These are phyloP conservation scores for Stictonetta naevosa DNA, from an alignment of 2,113 vertebrate genomes.

Conservation along the genomic window DNA sequence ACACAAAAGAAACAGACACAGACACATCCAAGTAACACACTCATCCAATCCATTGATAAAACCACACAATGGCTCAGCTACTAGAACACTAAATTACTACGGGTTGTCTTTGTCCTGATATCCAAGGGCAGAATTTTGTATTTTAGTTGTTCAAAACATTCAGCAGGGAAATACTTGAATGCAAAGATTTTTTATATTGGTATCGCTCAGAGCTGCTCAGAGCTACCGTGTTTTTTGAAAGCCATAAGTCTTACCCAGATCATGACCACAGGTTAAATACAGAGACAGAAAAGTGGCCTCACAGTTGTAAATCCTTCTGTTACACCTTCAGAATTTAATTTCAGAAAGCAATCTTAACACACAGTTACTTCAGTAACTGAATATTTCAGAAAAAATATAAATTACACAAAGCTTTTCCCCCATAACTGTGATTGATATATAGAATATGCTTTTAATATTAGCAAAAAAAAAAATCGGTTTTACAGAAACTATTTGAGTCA, in stretches of 20 bases:
- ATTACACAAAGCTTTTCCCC: background rate
- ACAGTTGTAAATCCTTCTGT: background rate
- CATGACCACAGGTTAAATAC: background rate
- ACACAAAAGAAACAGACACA: background rate
- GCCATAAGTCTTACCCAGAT: background rate
- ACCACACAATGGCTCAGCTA: background rate
- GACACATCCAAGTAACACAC: background rate
- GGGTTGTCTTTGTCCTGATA: background rate
- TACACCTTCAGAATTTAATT: background rate
- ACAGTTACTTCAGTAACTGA: background rate
- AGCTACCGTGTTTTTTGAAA: background rate
- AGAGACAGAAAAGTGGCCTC: background rate
- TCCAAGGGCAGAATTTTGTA: background rate
- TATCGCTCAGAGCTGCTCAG: background rate
- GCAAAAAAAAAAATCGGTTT: background rate
- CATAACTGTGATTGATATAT: background rate
- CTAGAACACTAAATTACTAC: background rate
- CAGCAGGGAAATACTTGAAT: background rate
- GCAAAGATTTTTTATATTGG: background rate
- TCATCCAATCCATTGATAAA: background rate
- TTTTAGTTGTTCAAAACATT: conserved; percentile 12
- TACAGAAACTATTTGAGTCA: background rate
- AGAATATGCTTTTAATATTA: background rate
- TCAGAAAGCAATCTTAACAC: background rate
- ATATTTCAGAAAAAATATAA: background rate